Evolutionary conservation across 1,140 invertebrate genomes (phyloP), one percentile per base, ranked within the genome.

Genomic region (Drosophila kurseongensis): DNA sequence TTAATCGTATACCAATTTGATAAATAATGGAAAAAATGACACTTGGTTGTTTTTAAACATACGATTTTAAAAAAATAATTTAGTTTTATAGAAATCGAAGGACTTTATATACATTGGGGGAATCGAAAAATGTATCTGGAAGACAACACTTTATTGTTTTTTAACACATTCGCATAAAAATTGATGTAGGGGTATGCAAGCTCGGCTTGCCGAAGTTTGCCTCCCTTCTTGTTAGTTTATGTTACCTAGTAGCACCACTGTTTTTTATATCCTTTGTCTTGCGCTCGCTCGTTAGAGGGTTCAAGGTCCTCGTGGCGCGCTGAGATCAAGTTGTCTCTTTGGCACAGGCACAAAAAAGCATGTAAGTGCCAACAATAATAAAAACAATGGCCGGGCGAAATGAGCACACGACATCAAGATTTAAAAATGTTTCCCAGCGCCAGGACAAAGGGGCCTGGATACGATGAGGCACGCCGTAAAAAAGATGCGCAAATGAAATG

Each of bases 281-380:
- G 27, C 10, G 32, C 8, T 10, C 5, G 3, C 65, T 81, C 63
- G 75, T 80, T 82, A 75, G 36, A 29, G 63, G 57, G 78, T 81
- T 83, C 78, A 78, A 78, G 80, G 79, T 78, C 67, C 66, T 75
- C 42, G 16, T 35, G 73, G 27, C 41, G 41, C 51, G 48, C 18
- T n/a, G 61, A 73, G 75, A 76, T 82, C 78, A 79, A 82, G 61
- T 81, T 68, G 69, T 14, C 41, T 36, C 12, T 16, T 61, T 35
- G 48, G 45, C 47, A 54, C 41, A 32, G 60, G 54, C 56, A 65
- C 55, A 80, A 56, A 76, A 78, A 77, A 74, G 54, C 61, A 65
- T 75, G 61, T 60, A 78, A 86, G 66, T 60, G 66, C 42, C 74
- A 76, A 62, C 75, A 78, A 85, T 67, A 85, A 85, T 66, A 85